phyloP scores from a whole-genome alignment of 1,140 invertebrate genomes.

The Parapsyche elsis region DNA sequence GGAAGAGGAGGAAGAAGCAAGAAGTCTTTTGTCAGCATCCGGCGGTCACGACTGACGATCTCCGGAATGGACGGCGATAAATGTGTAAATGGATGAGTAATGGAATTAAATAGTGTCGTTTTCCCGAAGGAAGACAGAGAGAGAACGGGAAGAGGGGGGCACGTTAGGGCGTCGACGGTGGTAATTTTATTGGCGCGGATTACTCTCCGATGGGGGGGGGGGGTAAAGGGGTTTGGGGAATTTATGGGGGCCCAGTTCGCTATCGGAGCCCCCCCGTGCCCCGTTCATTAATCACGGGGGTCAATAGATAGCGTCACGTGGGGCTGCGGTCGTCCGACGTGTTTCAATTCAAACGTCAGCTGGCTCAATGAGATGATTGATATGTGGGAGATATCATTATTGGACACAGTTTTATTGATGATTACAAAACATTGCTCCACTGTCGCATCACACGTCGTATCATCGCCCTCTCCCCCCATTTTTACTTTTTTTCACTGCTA shows the following conservation, averaged over 20 bases:
- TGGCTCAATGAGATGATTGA: constrained; percentile 51
- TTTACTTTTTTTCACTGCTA: no score
- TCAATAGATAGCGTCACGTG: constrained; percentile 51
- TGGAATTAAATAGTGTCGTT: constrained; percentile 37
- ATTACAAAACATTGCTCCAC: constrained; percentile 33
- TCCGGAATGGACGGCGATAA: constrained; percentile 20
- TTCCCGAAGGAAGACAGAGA: not conserved
- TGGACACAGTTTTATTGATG: constrained; percentile 49
- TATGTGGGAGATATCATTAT: constrained; percentile 46
- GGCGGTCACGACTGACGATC: not conserved
- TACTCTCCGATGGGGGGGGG: not conserved
- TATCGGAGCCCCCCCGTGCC: constrained; percentile 5
- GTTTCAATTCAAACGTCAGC: constrained; percentile 51
- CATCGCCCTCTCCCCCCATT: no score
- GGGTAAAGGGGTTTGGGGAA: not conserved
- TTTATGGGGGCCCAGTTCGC: not conserved
- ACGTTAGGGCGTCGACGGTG: not conserved
- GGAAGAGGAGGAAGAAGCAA: not conserved
- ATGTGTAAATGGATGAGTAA: constrained; percentile 33
- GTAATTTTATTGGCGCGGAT: constrained; percentile 35
- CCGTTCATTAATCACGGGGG: constrained; percentile 51
- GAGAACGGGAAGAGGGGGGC: not conserved
- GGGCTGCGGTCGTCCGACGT: constrained; percentile 38
- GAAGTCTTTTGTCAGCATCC: constrained; percentile 18
- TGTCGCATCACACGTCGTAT: not conserved